These are phyloP conservation scores for Syngnathoides biaculeatus DNA, from an alignment of 2,113 vertebrate species.

Conservation along the genomic window DNA sequence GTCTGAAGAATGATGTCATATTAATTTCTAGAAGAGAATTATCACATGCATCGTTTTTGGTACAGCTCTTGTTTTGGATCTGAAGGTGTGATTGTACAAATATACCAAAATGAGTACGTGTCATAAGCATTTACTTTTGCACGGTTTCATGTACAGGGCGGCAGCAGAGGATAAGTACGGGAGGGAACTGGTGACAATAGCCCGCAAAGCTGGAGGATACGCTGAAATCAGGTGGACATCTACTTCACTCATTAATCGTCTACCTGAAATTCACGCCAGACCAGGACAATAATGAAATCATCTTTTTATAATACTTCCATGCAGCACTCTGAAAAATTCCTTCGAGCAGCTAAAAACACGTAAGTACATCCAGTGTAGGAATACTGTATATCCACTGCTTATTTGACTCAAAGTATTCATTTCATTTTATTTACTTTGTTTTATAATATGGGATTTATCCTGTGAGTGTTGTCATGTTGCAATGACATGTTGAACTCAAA, in stretches of 20 bases:
- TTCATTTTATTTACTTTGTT: too few species aligned
- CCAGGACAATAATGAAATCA: background rate
- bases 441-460: too few species aligned
- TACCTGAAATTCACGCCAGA: background rate
- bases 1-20: background rate
- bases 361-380: slow-evolving; percentile 66
- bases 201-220: slow-evolving; percentile 84
- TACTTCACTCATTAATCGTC: background rate
- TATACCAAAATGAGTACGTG: background rate
- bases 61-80: background rate
- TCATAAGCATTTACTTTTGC: background rate
- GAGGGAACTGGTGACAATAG: slow-evolving; percentile 87
- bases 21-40: background rate
- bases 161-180: slow-evolving; percentile 90
- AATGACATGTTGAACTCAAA: too few species aligned
- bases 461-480: too few species aligned
- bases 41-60: background rate
- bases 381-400: background rate
- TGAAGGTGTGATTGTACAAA: background rate
- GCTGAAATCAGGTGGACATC: slow-evolving; percentile 82
- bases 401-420: background rate
- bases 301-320: slow-evolving; percentile 11
- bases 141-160: slow-evolving; percentile 71
- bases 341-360: slow-evolving; percentile 86
- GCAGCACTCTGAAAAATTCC: slow-evolving; percentile 84